Evolutionary conservation across 2,888 invertebrate genomes (phyloP), one percentile per base, ranked within the genome.

Genomic region (Zygogramma bicolorata): DNA sequence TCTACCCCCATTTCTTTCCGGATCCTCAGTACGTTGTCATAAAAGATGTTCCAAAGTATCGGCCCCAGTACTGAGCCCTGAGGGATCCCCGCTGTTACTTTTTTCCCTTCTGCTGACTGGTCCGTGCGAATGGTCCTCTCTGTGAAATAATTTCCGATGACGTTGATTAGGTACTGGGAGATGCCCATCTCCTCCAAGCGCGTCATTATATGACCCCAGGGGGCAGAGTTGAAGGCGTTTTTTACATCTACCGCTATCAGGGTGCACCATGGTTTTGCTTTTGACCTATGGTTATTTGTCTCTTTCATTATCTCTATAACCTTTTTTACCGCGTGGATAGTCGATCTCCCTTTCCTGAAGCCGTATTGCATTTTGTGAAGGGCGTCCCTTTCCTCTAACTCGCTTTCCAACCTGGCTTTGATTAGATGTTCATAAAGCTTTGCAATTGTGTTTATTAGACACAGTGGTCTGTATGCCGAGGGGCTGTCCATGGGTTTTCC

Each of bases 211-310:
- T n/a, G 0, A 7, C 15, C 13, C 58, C 58, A 59, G 1, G 38
- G 27, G 1, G 68, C 68, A 1, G 68, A 49, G 18, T 74, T 74
- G 31, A 74, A 71, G 3, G 71, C 74, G 27, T 74, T 71, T 34
- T 34, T 6, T 3, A 74, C 58, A 25, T 74, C 65, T 1, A 71
- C 7, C 8, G 25, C 38, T 0, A 74, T 38, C 53, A 68, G 18
- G 0, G 34, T 22, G 13, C 53, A 71, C 31, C 65, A 34, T 13
- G 38, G 42, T 22, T 59, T 66, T n/a, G 57, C 46, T 22, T 31
- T 61, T 20, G 13, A 18, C 4, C 25, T 46, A 10, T 34, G 18
- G 6, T 13, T 29, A 27, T 22, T 66, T 4, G n/a, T 31, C 5
- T 29, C 31, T 1, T 57, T 60, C 7, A 46, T 59, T 15, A n/a